phyloP scores from a whole-genome alignment of 2,888 invertebrate genomes.

The Metacarcinus magister region DNA sequence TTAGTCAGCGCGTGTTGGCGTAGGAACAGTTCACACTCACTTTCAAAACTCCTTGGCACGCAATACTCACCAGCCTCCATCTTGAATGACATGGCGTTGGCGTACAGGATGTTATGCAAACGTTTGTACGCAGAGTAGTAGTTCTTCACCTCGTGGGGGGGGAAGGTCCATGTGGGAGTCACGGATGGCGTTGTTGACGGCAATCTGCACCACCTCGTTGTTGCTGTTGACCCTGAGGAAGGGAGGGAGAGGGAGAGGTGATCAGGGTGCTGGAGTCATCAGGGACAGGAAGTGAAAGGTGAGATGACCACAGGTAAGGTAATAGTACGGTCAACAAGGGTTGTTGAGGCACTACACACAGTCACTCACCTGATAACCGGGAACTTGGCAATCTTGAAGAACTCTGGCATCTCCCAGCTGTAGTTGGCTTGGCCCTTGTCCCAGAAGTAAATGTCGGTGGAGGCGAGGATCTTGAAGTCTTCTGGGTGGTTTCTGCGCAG shows the following conservation, averaged over 20 bases:
- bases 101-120: constrained; percentile 79
- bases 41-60: too few species aligned
- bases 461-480: constrained; percentile 87
- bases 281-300: neutral
- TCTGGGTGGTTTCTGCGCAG: constrained; percentile 87
- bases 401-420: constrained; percentile 77
- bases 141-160: constrained; percentile 68
- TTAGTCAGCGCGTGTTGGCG: neutral
- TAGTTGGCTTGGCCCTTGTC: constrained; percentile 81
- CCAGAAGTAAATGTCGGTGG: constrained; percentile 84
- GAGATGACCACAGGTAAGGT: neutral
- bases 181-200: constrained; percentile 80
- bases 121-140: constrained; percentile 80
- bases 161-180: constrained; percentile 81
- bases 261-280: neutral
- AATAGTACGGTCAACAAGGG: neutral
- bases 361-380: constrained; percentile 80
- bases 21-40: neutral
- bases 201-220: constrained; percentile 72
- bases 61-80: constrained; percentile 78
- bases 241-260: neutral
- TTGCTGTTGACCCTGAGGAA: constrained; percentile 75
- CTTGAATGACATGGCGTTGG: constrained; percentile 78
- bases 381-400: constrained; percentile 79
- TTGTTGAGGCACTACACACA: neutral